Evolutionary conservation across 2,113 vertebrate species (phyloP).

Genomic region (Podarcis muralis): DNA sequence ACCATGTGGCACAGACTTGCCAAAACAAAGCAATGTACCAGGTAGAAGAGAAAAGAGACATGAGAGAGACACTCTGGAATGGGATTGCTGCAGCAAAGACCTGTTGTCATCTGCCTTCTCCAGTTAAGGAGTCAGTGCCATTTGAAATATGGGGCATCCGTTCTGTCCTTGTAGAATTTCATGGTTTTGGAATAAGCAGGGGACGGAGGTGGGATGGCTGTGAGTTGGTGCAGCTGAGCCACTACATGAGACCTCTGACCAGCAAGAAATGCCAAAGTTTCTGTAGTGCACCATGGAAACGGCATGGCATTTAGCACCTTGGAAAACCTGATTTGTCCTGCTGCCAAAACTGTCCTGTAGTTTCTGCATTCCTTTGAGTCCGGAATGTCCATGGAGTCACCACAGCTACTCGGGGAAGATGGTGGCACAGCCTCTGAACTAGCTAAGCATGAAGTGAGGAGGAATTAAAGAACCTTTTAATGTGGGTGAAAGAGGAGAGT

Average conservation of each 20-base stretch:
- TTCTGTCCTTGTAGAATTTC: no score
- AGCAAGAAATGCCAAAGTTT: background rate
- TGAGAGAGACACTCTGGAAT: background rate
- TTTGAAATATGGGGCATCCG: background rate
- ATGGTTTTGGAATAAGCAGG: background rate
- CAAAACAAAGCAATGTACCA: no score
- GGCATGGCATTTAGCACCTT: background rate
- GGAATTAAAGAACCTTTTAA: no score
- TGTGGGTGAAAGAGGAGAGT: no score
- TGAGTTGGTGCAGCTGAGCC: background rate
- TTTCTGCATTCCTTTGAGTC: background rate
- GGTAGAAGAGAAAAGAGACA: background rate
- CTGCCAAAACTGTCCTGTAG: background rate
- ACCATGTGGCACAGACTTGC: background rate
- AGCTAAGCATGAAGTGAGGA: no score
- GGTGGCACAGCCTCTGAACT: background rate
- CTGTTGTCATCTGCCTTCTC: no score
- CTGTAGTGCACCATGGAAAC: background rate
- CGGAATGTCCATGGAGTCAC: no score
- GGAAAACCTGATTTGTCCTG: background rate
- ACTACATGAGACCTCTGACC: background rate
- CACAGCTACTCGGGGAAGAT: background rate
- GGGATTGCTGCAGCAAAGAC: background rate
- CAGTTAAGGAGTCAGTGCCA: background rate
- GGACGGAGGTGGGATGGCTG: background rate